Conservation (phyloP, 2,113 vertebrate species). For the Arothron firmamentum region DNA sequence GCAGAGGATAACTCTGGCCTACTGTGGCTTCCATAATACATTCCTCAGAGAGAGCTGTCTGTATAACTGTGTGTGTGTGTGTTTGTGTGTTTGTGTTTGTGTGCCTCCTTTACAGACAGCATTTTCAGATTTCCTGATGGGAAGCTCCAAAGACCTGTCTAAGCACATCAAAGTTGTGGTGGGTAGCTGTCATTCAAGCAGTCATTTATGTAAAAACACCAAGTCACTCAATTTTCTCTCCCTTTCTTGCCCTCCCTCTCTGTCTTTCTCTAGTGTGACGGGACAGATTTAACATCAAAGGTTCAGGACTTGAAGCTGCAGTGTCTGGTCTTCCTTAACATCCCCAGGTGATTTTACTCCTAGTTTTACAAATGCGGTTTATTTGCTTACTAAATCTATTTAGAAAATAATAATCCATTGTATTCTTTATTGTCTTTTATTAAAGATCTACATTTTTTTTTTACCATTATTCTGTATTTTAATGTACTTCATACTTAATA, state of each 20-base stretch:
- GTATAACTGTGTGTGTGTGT: background rate
- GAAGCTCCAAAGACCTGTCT: conserved; percentile 92
- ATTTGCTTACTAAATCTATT: conserved; percentile 64
- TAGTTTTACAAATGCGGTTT: conserved; percentile 79
- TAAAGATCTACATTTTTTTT: no score
- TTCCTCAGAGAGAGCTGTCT: conserved; percentile 1
- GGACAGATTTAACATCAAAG: conserved; percentile 88
- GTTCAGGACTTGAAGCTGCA: conserved; percentile 95
- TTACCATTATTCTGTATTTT: no score
- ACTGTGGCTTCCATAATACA: conserved; percentile 3
- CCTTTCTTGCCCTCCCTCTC: conserved; percentile 61
- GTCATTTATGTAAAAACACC: background rate
- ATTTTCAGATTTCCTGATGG: conserved; percentile 91
- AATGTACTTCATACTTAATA: no score
- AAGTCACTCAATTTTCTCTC: background rate
- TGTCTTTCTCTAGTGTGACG: conserved; percentile 82
- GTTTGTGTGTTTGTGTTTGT: background rate
- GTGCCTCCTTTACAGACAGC: conserved; percentile 81
- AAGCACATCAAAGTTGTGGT: conserved; percentile 93
- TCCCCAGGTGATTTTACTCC: conserved; percentile 80
- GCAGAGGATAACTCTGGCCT: background rate
- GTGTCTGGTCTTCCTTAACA: conserved; percentile 96
- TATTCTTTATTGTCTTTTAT: no score
- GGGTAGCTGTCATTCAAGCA: conserved; percentile 53
- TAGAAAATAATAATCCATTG: no score